Conservation (phyloP, 2,888 invertebrate species). For the Lucinisca nassula region DNA sequence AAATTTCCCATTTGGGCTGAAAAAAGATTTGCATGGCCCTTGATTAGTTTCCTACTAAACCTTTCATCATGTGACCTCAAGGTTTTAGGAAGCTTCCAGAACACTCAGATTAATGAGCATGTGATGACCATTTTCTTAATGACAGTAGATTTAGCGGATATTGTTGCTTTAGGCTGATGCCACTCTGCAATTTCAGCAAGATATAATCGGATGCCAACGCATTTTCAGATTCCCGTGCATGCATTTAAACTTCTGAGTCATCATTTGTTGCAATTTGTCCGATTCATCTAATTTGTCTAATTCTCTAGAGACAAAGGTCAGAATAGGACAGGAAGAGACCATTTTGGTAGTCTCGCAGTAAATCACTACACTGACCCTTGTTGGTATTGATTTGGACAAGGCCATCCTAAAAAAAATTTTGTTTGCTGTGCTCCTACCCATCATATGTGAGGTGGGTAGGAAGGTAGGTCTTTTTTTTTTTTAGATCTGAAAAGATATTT, state of each 20-base stretch:
- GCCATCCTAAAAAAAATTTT: no score
- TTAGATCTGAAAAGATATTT: no score
- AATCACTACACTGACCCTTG: slow-evolving; percentile 11
- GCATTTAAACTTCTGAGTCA: slow-evolving; percentile 2
- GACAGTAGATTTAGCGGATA: slow-evolving; percentile 10
- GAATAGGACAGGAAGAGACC: slow-evolving; percentile 30
- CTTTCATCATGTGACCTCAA: background rate
- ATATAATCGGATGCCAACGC: background rate
- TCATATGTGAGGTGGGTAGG: no score
- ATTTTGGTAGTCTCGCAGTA: slow-evolving; percentile 37
- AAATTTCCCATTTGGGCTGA: no score
- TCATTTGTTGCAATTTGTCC: slow-evolving; percentile 17
- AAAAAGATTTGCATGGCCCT: no score
- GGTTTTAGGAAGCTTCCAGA: background rate
- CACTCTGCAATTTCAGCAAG: background rate
- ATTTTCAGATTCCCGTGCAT: slow-evolving; percentile 4
- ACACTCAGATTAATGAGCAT: slow-evolving; percentile 15
- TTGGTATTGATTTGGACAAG: slow-evolving; percentile 1
- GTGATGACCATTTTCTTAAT: slow-evolving; percentile 8
- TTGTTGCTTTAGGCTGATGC: background rate
- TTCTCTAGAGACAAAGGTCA: slow-evolving; percentile 27
- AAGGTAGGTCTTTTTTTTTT: no score
- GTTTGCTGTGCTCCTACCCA: no score
- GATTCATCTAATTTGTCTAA: background rate
- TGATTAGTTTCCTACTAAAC: background rate